phyloP scores from a whole-genome alignment of 2,888 invertebrate genomes.

The Diaperis boleti region DNA sequence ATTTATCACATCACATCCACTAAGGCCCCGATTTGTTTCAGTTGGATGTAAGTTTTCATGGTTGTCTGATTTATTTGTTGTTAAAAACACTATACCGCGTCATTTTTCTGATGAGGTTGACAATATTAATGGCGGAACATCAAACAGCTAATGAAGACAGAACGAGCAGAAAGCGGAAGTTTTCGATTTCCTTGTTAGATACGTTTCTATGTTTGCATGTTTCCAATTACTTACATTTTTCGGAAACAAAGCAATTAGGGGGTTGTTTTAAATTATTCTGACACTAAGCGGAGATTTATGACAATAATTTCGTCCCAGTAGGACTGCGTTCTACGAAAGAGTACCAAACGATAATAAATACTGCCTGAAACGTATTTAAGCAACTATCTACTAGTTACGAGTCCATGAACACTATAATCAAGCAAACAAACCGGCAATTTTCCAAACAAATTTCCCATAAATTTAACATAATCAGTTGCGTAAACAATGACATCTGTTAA shows the following conservation, averaged over 20 bases:
- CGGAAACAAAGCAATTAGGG: conserved; percentile 24
- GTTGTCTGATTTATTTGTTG: conserved; percentile 33
- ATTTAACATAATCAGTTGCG: conserved; percentile 23
- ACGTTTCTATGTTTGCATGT: conserved; percentile 26
- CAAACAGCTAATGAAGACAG: conserved; percentile 34
- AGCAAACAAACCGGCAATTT: conserved; percentile 25
- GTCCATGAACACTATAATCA: conserved; percentile 17
- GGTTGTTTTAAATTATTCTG: conserved; percentile 17
- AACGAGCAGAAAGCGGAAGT: conserved; percentile 22
- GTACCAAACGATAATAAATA: no score
- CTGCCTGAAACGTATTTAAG: no score
- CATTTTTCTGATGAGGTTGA: conserved; percentile 34
- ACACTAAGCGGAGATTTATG: conserved; percentile 9
- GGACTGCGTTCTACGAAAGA: neutral
- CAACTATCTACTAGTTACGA: conserved; percentile 14
- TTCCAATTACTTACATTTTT: conserved; percentile 28
- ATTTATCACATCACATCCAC: conserved; percentile 29
- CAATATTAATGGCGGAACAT: conserved; percentile 33
- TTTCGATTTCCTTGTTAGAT: conserved; percentile 30
- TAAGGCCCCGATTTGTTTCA: conserved; percentile 26
- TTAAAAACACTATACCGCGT: conserved; percentile 32
- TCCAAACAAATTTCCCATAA: conserved; percentile 37
- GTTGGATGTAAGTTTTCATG: conserved; percentile 30
- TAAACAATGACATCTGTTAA: conserved; percentile 29
- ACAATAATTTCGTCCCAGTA: neutral